A percentile compares a stretch with the other conserved stretches of the same genome.
phyloP scores from a whole-genome alignment of 1,140 invertebrate genomes.

The Gonatopus flavifemur region DNA sequence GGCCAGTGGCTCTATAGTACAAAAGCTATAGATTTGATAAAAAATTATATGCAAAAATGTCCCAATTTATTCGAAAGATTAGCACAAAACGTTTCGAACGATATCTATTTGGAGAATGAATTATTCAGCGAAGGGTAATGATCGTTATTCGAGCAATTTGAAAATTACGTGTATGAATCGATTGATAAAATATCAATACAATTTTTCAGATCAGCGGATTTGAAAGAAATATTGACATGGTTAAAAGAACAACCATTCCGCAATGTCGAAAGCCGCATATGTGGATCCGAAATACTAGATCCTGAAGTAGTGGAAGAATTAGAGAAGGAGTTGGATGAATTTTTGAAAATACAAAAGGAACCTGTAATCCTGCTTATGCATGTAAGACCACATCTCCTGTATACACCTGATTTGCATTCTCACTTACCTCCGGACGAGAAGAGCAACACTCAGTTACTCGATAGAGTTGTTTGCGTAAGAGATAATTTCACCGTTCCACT shows the following conservation, averaged over 20 bases:
- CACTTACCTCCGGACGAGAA: constrained; percentile 65
- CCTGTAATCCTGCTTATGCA: constrained; percentile 64
- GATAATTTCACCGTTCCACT: constrained; percentile 76
- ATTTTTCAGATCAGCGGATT: constrained; percentile 36
- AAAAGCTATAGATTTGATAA: constrained; percentile 73
- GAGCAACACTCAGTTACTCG: constrained; percentile 71
- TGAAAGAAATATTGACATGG: constrained; percentile 69
- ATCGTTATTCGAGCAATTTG: not conserved
- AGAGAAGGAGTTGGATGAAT: constrained; percentile 61
- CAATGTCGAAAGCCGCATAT: constrained; percentile 62
- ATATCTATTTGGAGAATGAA: constrained; percentile 68
- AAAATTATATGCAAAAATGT: constrained; percentile 70
- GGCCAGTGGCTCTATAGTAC: constrained; percentile 80
- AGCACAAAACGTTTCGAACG: constrained; percentile 50
- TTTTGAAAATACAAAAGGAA: constrained; percentile 29
- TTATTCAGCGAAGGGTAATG: constrained; percentile 64
- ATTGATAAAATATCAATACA: not conserved
- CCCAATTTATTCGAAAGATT: constrained; percentile 74
- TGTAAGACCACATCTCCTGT: constrained; percentile 77
- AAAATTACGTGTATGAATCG: not conserved
- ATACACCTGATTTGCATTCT: constrained; percentile 42
- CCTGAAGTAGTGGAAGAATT: constrained; percentile 67
- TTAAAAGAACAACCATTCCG: constrained; percentile 69
- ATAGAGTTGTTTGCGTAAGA: constrained; percentile 79
- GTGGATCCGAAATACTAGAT: constrained; percentile 72